Base-by-base conservation (phyloP, 2,113 vertebrate species). In the Pteruthius melanotis region DNA sequence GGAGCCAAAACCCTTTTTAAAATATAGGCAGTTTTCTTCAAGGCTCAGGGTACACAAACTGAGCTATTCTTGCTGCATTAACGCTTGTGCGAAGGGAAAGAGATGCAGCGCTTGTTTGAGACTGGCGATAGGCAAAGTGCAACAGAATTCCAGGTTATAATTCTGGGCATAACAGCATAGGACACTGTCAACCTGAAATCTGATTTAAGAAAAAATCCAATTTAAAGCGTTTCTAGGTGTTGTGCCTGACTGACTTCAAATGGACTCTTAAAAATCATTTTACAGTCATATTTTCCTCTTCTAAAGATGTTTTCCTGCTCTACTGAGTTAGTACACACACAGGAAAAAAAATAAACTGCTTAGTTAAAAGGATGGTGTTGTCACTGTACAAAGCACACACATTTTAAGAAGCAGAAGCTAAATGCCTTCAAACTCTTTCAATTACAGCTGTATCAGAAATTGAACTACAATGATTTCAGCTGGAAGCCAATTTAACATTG, bases 201-300 rank as follows among this genome's bases (percentile, higher is more conserved):
- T 83, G 84, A 93, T 95, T 90, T 44, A 9, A 53, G 79, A 79
- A 79, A 83, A 74, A 47, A 93, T 49, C 69, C 70, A 83, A 10
- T 83, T 90, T 91, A 90, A 93, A 93, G 81, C 47, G 45, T 79
- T 94, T 77, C 85, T 89, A 63, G 82, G 59, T 91, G 82, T 86
- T 88, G 47, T 83, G 91, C 93, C 79, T 72, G 79, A 77, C 63
- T 89, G 79, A 74, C 59, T 93, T 79, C 79, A 87, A 95, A 93
- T 70, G 66, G 88, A 86, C 76, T 86, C 86, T 77, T 88, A 90
- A 93, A 86, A 94, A 80, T 93, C 39, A 87, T 90, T 94, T 94
- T 94, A 70, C 75, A 94, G 82, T 66, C 59, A 24, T 79, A 77
- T 85, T 88, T 91, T 61, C 75, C 54, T 90, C 45, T 89, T 90